These are phyloP conservation scores for Tadarida brasiliensis DNA, from an alignment of 2,797 vertebrate genomes.

Conservation along the genomic window DNA sequence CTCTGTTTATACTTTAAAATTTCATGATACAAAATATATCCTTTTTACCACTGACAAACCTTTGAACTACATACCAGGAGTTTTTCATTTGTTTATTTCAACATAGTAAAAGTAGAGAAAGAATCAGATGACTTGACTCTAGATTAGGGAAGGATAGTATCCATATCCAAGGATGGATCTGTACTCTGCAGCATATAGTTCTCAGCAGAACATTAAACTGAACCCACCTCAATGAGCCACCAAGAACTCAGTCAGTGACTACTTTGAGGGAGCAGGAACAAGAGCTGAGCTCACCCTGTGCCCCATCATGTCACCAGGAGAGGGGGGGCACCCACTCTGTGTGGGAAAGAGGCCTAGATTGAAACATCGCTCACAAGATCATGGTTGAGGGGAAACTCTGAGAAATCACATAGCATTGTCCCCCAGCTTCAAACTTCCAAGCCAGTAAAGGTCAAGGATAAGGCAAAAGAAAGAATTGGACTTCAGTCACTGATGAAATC, in stretches of 20 bases:
- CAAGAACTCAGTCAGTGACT: not conserved
- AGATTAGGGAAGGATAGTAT: not conserved
- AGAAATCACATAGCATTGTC: not conserved
- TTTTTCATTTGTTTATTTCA: slow-evolving; percentile 42
- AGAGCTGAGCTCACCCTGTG: not conserved
- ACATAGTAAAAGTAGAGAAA: not conserved
- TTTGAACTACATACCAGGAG: not conserved
- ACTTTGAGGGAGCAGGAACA: not conserved
- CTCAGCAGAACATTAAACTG: not conserved
- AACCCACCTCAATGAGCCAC: not conserved
- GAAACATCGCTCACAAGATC: not conserved
- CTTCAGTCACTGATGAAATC: not conserved
- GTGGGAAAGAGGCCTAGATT: not conserved
- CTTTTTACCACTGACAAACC: not conserved
- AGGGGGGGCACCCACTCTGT: not conserved
- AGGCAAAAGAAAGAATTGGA: not conserved
- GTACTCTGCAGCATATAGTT: not conserved
- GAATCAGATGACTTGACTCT: not conserved
- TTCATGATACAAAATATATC: not conserved
- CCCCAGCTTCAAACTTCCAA: not conserved
- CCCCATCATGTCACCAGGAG: not conserved
- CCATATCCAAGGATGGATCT: not conserved
- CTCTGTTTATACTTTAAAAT: not conserved
- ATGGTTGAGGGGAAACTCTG: not conserved
- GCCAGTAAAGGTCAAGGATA: not conserved